Conservation (phyloP, 2,888 invertebrate species). For the Cephus pygmeus region DNA sequence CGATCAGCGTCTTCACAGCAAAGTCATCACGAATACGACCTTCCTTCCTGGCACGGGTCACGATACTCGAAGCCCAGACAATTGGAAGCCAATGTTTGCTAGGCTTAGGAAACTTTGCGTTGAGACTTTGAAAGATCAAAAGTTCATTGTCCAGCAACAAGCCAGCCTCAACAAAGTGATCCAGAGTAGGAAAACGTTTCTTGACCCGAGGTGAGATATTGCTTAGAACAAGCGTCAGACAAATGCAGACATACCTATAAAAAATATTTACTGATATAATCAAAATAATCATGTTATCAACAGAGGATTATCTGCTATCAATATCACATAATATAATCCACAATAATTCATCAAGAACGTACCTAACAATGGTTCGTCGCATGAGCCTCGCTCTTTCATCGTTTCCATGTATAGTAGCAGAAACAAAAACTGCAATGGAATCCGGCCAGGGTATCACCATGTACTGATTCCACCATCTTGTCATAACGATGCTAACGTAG, state of each 20-base stretch:
- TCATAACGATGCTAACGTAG: constrained; percentile 89
- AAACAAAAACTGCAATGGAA: constrained; percentile 86
- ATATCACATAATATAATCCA: background rate
- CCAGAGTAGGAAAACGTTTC: constrained; percentile 86
- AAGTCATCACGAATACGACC: constrained; percentile 91
- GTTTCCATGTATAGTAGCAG: constrained; percentile 84
- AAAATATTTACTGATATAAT: background rate
- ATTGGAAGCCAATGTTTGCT: constrained; percentile 93
- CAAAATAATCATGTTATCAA: background rate
- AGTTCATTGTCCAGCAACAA: constrained; percentile 85
- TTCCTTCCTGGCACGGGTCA: constrained; percentile 89
- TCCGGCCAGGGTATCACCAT: constrained; percentile 88
- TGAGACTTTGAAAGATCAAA: constrained; percentile 80
- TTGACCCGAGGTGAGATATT: constrained; percentile 90
- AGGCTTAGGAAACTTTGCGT: constrained; percentile 84
- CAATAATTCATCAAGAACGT: constrained; percentile 65
- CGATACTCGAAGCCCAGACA: constrained; percentile 91
- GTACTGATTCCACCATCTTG: constrained; percentile 91
- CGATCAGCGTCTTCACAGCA: constrained; percentile 87
- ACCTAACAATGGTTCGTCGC: constrained; percentile 85
- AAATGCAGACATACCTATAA: constrained; percentile 74
- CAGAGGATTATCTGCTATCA: background rate
- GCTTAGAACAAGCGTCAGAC: constrained; percentile 87
- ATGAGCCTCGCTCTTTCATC: constrained; percentile 85
- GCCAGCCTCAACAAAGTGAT: constrained; percentile 87